Evolutionary conservation across 2,888 invertebrate genomes (phyloP).

Genomic region (Athalia rosae): DNA sequence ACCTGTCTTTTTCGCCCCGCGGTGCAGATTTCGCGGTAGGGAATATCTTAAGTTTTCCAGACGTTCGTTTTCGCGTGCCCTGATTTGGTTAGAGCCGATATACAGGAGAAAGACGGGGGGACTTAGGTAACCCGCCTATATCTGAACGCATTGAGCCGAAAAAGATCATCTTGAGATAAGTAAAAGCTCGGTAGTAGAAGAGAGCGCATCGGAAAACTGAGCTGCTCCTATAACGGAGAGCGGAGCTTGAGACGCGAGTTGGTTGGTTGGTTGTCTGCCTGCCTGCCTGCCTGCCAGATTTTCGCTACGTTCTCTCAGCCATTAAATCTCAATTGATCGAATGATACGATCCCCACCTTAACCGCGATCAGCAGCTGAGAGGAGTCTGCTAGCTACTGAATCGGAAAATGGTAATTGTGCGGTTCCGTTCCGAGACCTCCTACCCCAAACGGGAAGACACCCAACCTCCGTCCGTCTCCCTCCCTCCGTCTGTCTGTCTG

Average conservation of each 20-base stretch:
- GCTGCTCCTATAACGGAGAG: neutral
- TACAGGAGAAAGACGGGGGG: neutral
- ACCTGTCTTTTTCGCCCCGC: neutral
- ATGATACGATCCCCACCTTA: constrained; percentile 17
- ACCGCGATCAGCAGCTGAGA: neutral
- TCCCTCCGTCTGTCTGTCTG: no score
- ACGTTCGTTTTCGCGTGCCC: no score
- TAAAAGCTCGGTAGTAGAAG: no score
- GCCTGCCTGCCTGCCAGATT: neutral
- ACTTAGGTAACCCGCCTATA: neutral
- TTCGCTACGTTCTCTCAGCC: constrained; percentile 2
- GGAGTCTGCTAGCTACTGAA: neutral
- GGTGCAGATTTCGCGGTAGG: no score
- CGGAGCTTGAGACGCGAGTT: neutral
- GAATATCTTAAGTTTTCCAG: no score
- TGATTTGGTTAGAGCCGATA: no score
- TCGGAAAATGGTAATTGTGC: constrained; percentile 38
- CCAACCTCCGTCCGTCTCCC: neutral
- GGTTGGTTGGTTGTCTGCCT: neutral
- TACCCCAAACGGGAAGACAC: neutral
- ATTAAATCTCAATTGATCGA: constrained; percentile 39
- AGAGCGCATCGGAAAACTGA: no score
- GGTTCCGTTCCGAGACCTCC: neutral
- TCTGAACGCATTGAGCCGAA: constrained; percentile 26
- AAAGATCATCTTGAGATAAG: neutral